Percentiles rank a stretch among this genome's conserved stretches.
phyloP scores from a whole-genome alignment of 2,888 invertebrate species.

The Caradrina clavipalpis region DNA sequence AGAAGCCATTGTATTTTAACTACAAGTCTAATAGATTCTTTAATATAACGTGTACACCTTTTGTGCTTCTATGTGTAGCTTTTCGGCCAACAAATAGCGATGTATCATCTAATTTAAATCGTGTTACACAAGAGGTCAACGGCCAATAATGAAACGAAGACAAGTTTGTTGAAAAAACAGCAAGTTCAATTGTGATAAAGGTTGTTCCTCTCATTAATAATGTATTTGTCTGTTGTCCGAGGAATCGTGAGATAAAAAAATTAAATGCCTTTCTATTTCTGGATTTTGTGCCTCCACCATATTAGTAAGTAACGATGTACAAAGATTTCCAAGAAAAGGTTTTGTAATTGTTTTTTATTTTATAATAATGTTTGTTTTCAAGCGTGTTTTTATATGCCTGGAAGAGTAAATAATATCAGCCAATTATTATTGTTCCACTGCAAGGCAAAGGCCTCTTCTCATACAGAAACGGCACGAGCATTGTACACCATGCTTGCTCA shows the following conservation, averaged over 20 bases:
- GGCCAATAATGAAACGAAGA: slow-evolving; percentile 57
- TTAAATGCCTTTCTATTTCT: slow-evolving; percentile 43
- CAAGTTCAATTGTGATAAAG: slow-evolving; percentile 54
- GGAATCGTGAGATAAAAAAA: slow-evolving; percentile 47
- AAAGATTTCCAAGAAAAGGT: slow-evolving; percentile 5
- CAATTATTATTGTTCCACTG: no score
- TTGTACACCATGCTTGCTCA: no score
- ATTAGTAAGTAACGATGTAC: slow-evolving; percentile 15
- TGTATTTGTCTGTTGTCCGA: slow-evolving; percentile 50
- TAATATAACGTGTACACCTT: slow-evolving; percentile 26
- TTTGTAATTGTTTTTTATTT: slow-evolving; percentile 3
- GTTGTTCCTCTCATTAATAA: slow-evolving; percentile 59
- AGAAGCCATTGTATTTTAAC: not conserved
- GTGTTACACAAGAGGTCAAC: slow-evolving; percentile 48
- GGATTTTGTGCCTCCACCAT: slow-evolving; percentile 6
- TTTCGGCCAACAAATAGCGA: slow-evolving; percentile 21
- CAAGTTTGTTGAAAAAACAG: slow-evolving; percentile 54
- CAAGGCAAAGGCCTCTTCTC: no score
- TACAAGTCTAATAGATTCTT: slow-evolving; percentile 31
- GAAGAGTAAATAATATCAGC: no score
- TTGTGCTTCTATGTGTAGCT: slow-evolving; percentile 21
- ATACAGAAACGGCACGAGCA: no score
- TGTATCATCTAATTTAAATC: slow-evolving; percentile 58
- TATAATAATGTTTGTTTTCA: not conserved
- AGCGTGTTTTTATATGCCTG: no score